Evolutionary conservation across 1,140 invertebrate species (phyloP).

Genomic region (Archegozetes longisetosus): DNA sequence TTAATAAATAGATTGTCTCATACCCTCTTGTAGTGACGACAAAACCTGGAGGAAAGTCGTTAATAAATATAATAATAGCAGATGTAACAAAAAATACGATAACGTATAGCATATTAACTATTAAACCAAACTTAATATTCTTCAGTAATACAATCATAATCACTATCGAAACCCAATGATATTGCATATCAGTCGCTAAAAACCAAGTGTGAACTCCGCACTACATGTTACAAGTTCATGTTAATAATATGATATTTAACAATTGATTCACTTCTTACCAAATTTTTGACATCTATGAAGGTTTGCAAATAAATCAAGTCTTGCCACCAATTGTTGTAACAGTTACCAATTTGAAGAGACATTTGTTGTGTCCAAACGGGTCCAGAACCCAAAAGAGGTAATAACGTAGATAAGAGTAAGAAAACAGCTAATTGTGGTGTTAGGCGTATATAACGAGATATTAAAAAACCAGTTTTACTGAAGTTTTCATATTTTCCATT

Average conservation of each 20-base stretch:
- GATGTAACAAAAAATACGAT: too few species aligned
- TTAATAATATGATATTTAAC: too few species aligned
- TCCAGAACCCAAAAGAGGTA: slow-evolving; percentile 20
- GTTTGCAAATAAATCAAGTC: slow-evolving; percentile 25
- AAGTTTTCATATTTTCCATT: slow-evolving; percentile 17
- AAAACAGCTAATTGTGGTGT: slow-evolving; percentile 23
- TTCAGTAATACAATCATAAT: too few species aligned
- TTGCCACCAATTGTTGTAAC: slow-evolving; percentile 25
- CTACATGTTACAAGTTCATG: too few species aligned
- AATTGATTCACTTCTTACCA: too few species aligned
- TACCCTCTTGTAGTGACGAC: too few species aligned
- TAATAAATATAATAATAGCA: too few species aligned
- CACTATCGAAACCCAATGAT: slow-evolving; percentile 12
- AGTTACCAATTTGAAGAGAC: slow-evolving; percentile 21
- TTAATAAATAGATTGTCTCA: too few species aligned
- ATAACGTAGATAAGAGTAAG: slow-evolving; percentile 18
- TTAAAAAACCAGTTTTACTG: slow-evolving; percentile 15
- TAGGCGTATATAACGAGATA: slow-evolving; percentile 22
- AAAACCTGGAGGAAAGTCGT: too few species aligned
- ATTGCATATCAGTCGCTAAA: slow-evolving; percentile 5
- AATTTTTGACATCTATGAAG: slow-evolving; percentile 22
- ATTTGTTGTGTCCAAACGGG: slow-evolving; percentile 20
- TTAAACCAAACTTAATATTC: too few species aligned
- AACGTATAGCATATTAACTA: too few species aligned
- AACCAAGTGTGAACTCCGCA: slow-evolving; percentile 11